Evolutionary conservation across 2,113 vertebrate genomes (phyloP).

Genomic region (Pelusios castaneus): DNA sequence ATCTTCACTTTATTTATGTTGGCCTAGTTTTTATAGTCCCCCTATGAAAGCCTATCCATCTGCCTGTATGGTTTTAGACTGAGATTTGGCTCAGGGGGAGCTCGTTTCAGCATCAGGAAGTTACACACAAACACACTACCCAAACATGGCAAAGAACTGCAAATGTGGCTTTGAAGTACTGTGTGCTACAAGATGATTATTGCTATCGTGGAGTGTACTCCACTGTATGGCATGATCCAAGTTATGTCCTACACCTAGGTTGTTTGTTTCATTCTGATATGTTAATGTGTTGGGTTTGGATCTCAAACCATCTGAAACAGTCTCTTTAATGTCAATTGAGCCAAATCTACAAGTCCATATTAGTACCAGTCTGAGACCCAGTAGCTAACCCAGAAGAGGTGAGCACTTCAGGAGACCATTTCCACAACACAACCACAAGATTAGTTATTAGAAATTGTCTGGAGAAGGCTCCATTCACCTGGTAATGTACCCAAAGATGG

Average conservation of each 20-base stretch:
- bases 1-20: neutral
- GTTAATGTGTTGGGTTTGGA: fast-evolving
- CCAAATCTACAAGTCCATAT: neutral
- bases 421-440: neutral
- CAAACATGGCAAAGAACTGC: neutral
- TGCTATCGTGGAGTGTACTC: neutral
- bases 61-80: neutral
- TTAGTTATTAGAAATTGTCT: neutral
- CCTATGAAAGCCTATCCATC: neutral
- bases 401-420: neutral
- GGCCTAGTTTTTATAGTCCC: neutral
- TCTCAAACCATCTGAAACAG: neutral
- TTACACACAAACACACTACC: neutral
- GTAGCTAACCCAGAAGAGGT: neutral
- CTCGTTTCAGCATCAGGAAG: fast-evolving
- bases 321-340: neutral
- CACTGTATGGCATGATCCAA: neutral
- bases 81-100: neutral
- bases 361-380: neutral
- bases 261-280: neutral
- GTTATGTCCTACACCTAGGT: fast-evolving
- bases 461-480: neutral
- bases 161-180: neutral
- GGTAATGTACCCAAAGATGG: neutral
- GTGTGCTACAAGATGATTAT: fast-evolving